A percentile compares a stretch with the other conserved stretches of the same genome.
Evolutionary conservation across 2,113 vertebrate species (phyloP).

Genomic region (Genyomyrus donnyi): DNA sequence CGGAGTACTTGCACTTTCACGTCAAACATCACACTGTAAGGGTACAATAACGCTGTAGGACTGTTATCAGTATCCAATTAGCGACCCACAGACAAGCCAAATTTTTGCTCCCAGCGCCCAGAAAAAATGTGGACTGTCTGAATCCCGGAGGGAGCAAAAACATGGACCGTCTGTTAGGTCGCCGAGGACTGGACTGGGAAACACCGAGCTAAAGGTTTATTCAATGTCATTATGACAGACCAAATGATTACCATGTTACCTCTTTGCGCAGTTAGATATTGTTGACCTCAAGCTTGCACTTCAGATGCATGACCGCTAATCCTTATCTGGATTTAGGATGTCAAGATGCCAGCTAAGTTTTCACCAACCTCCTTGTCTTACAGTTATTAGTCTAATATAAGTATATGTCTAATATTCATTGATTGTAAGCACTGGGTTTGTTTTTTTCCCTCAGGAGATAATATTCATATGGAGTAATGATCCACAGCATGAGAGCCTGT

Average conservation of each 20-base stretch:
- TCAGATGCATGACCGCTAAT: background rate
- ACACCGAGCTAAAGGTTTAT: background rate
- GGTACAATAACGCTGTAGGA: background rate
- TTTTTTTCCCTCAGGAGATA: background rate
- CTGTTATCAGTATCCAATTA: background rate
- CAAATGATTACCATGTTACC: background rate
- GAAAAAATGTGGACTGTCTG: background rate
- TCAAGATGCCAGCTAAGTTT: background rate
- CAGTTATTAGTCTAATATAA: background rate
- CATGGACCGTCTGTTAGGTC: background rate
- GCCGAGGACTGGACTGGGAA: background rate
- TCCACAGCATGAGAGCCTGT: background rate
- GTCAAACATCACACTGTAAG: background rate
- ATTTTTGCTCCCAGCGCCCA: background rate
- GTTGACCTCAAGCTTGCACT: background rate
- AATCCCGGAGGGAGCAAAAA: background rate
- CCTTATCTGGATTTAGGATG: background rate
- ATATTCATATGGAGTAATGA: background rate
- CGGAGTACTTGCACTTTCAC: background rate
- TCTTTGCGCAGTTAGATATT: background rate
- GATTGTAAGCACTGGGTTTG: background rate
- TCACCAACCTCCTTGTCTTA: background rate
- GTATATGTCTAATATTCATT: background rate
- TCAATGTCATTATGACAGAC: background rate
- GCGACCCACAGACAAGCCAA: too few species aligned